Conservation (phyloP, 2,797 vertebrate genomes). For the Catharus ustulatus region DNA sequence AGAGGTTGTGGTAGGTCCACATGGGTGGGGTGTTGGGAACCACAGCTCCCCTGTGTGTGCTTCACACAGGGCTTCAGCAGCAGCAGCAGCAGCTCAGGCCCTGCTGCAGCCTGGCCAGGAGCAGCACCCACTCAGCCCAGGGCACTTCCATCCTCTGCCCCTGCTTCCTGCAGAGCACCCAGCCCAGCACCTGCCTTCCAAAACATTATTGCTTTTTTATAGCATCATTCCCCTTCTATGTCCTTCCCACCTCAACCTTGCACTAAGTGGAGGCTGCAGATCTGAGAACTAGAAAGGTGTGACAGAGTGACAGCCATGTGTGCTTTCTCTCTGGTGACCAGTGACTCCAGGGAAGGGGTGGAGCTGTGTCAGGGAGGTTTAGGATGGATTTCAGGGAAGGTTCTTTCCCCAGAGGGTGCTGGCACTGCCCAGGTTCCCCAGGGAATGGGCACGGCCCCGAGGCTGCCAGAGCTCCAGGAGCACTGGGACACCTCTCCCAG, state of each 20-base stretch:
- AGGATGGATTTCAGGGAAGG: neutral
- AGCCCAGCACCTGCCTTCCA: neutral
- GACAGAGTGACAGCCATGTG: accelerated
- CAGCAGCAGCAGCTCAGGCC: neutral
- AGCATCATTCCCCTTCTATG: neutral
- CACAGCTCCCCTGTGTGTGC: neutral
- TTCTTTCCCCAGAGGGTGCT: neutral
- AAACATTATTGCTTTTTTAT: neutral
- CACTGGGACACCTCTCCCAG: accelerated
- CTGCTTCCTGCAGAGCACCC: neutral
- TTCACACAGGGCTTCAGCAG: accelerated
- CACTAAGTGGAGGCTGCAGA: accelerated
- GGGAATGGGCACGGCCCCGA: accelerated
- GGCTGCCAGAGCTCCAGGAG: neutral
- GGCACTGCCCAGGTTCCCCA: neutral
- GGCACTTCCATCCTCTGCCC: neutral
- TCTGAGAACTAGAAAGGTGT: accelerated
- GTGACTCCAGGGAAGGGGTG: neutral
- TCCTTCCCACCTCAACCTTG: neutral
- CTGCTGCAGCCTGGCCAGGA: neutral
- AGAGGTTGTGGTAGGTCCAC: neutral
- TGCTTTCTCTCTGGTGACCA: neutral
- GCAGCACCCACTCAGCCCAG: neutral
- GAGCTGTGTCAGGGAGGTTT: neutral
- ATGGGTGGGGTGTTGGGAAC: neutral